Evolutionary conservation across 1,140 invertebrate species (phyloP), one percentile per base, ranked within the genome.

Genomic region (Popillia japonica): DNA sequence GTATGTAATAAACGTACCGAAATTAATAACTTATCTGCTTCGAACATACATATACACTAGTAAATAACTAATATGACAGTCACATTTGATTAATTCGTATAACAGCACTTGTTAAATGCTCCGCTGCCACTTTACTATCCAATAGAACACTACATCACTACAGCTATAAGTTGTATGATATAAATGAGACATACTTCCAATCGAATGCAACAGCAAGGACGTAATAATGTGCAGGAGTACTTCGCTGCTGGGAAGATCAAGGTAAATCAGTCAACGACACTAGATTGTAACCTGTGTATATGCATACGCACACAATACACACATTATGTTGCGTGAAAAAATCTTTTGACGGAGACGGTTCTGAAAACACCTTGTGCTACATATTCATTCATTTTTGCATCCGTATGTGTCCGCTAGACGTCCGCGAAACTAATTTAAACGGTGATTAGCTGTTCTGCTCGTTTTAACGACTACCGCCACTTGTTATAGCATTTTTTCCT

Each of bases 331-430:
- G 22, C 6, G 61, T 9, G 17, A 64, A 64, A 64, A 22, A 64
- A 20, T n/a, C n/a, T n/a, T n/a, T 20, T 64, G 61, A 22, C n/a
- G n/a, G 23, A n/a, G 61, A 20, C 17, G 20, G 61, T 20, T 64
- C 10, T 17, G 61, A 64, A 23, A 64, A 64, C 61, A 64, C 61
- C 61, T 64, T 64, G 61, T 64, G 17, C 61, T 64, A 64, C 61
- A 64, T 64, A 64, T 64, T 64, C 61, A 64, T 64, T 64, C 61
- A 64, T 64, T 64, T 64, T 64, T 64, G 61, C 23, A 22, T 64
- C 20, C 61, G 61, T 23, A 20, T n/a, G 17, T 64, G 10, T 27
- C 61, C 61, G 61, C n/a, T 27, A 64, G 61, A 20, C 61, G 61
- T 64, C 61, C 61, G 23, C 61, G 61, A 64, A 27, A 64, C 61